These are phyloP conservation scores for Copidosoma floridanum DNA, from an alignment of 1,140 invertebrate species.

Conservation along the genomic window DNA sequence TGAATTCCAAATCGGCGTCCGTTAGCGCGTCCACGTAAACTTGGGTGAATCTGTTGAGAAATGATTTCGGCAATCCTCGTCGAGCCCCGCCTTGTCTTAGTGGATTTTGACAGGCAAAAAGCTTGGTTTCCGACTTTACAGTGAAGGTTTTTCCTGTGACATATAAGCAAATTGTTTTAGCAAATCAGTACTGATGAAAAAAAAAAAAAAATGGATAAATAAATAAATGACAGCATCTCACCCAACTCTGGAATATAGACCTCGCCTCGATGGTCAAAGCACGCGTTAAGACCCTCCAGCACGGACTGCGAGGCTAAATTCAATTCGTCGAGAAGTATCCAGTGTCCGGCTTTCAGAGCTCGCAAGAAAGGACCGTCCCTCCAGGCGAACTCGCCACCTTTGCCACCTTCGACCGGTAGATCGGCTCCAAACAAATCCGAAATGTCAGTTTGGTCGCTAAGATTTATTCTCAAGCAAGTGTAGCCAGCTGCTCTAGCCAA, in stretches of 20 bases:
- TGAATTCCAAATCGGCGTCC: constrained; percentile 72
- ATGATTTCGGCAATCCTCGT: constrained; percentile 93
- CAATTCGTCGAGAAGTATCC: constrained; percentile 98
- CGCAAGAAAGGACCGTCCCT: constrained; percentile 92
- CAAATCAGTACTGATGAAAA: no score
- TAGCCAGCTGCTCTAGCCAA: constrained; percentile 83
- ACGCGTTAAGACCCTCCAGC: constrained; percentile 96
- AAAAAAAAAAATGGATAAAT: background rate
- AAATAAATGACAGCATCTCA: background rate
- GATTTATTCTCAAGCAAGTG: constrained; percentile 87
- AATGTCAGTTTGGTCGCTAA: constrained; percentile 98
- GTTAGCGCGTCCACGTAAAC: constrained; percentile 85
- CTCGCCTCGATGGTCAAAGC: constrained; percentile 95
- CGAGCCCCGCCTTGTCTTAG: constrained; percentile 92
- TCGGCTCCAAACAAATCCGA: constrained; percentile 98
- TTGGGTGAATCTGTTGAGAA: constrained; percentile 97
- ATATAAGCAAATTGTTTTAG: no score
- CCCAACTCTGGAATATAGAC: constrained; percentile 93
- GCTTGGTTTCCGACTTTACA: constrained; percentile 72
- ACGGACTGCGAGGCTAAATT: constrained; percentile 98
- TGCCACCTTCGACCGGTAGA: constrained; percentile 86
- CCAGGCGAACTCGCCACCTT: constrained; percentile 88
- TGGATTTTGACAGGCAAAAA: constrained; percentile 99
- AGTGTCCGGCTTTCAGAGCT: constrained; percentile 88
- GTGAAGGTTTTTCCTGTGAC: constrained; percentile 68